A percentile compares a stretch with the other conserved stretches of the same genome.
Evolutionary conservation across 30 jellyfish, hydroid and myxozoan genomes (phyloP).

Genomic region (Hydra vulgaris): DNA sequence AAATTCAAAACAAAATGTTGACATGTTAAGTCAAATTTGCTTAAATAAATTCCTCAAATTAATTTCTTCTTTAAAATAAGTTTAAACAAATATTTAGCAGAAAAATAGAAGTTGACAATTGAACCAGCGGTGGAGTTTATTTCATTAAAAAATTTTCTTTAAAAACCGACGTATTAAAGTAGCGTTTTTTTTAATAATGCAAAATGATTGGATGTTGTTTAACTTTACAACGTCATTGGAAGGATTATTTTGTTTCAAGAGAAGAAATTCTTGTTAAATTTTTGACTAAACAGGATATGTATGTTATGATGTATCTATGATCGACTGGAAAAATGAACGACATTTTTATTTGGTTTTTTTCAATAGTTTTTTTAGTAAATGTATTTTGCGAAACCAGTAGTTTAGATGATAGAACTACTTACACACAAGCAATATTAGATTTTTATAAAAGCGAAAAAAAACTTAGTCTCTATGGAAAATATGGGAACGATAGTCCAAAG

Average conservation of each 20-base stretch:
- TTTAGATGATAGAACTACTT: conserved; percentile 21
- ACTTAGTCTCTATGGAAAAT: conserved; percentile 11
- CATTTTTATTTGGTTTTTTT: not conserved
- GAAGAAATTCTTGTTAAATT: not conserved
- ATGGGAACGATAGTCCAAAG: conserved; percentile 11
- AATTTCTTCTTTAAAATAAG: too few species aligned
- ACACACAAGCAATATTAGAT: conserved; percentile 23
- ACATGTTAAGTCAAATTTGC: too few species aligned
- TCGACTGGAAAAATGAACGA: not conserved
- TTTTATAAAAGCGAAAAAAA: not conserved
- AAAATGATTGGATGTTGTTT: not conserved
- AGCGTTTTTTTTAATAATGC: not conserved
- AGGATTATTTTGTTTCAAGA: not conserved
- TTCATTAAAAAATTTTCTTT: too few species aligned
- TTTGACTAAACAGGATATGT: not conserved
- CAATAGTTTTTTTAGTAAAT: not conserved
- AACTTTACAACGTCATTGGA: not conserved
- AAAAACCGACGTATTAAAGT: not conserved
- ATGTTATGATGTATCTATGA: not conserved
- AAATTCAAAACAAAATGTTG: too few species aligned
- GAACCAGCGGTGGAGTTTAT: not conserved
- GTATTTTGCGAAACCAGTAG: conserved; percentile 2
- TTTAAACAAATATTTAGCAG: too few species aligned
- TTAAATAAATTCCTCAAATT: too few species aligned
- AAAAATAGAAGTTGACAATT: not conserved